Evolutionary conservation across 2,113 vertebrate species (phyloP), one percentile per base, ranked within the genome.

Genomic region (Menura novaehollandiae): DNA sequence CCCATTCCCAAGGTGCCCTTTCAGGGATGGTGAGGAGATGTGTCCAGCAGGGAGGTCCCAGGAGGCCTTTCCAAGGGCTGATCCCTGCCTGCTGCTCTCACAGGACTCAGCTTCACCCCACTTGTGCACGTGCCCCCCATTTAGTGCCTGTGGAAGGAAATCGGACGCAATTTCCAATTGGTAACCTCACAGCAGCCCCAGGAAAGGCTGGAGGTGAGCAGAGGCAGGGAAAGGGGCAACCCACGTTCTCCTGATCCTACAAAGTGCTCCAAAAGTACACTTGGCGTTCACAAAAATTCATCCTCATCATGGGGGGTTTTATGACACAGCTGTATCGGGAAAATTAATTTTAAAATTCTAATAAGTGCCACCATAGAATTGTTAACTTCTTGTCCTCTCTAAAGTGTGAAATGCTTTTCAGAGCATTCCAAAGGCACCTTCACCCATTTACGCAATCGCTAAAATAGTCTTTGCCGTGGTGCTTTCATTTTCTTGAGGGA

Each of bases 401-500:
- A 79, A 94, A 76, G 69, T 88, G 52, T 94, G 69, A 96, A 91
- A 91, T 81, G 95, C 78, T 87, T 94, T 75, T 86, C 69, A 80
- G 89, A 91, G 74, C 78, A 60, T 91, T 95, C 86, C 66, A 85
- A 86, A 97, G 93, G 60, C 30, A 24, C 93, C 73, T 66, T 96
- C 74, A 46, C 83, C 83, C 85, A 82, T 94, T 97, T 95, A 87
- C 9, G 6, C 90, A 95, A 76, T 64, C 91, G 91, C 93, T 97
- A 79, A 89, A 96, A 94, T 92, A 87, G 92, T 44, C 91, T 93
- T 95, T 82, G 71, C 71, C 33, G 78, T 83, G 77, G 52, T 64
- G 77, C 80, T 96, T 95, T 76, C 78, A 88, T 95, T 97, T 95
- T 90, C 82, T 88, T 95, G 92, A 94, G 93, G 83, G 67, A 75